These are phyloP conservation scores for Mormyrops boulengeri DNA, from an alignment of 2,797 vertebrate species.

Conservation along the genomic window DNA sequence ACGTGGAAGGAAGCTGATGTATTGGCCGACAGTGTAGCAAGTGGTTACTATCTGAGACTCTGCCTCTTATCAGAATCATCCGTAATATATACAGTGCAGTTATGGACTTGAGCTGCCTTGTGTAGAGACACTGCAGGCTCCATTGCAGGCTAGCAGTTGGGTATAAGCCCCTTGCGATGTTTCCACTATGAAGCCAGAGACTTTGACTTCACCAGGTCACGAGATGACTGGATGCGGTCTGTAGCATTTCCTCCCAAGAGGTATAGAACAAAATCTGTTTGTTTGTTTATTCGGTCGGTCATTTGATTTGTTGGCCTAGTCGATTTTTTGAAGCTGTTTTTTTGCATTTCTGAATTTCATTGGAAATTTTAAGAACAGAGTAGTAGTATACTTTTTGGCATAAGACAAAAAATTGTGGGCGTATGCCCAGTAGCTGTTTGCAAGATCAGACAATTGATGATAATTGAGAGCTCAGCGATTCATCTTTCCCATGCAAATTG, in stretches of 20 bases:
- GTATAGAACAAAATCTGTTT: background rate
- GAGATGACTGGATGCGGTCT: background rate
- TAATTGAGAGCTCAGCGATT: background rate
- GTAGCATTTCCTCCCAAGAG: background rate
- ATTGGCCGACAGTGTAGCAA: background rate
- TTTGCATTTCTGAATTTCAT: background rate
- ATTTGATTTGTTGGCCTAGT: background rate
- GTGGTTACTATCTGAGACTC: background rate
- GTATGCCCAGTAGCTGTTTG: background rate
- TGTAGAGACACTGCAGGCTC: background rate
- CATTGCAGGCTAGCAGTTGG: background rate
- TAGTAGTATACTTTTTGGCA: background rate
- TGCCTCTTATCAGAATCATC: background rate
- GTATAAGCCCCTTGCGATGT: background rate
- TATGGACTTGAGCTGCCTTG: background rate
- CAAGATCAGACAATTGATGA: background rate
- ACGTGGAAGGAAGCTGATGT: background rate
- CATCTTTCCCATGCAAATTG: background rate
- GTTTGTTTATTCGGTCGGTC: background rate
- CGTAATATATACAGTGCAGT: background rate
- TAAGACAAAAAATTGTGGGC: background rate
- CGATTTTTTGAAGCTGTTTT: no score
- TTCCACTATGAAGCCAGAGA: background rate
- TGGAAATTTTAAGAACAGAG: background rate
- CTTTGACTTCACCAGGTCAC: background rate